Percentiles rank a stretch among this genome's conserved stretches.
Conservation (phyloP, 2,888 invertebrate species). For the Pristionchus fissidentatus region DNA sequence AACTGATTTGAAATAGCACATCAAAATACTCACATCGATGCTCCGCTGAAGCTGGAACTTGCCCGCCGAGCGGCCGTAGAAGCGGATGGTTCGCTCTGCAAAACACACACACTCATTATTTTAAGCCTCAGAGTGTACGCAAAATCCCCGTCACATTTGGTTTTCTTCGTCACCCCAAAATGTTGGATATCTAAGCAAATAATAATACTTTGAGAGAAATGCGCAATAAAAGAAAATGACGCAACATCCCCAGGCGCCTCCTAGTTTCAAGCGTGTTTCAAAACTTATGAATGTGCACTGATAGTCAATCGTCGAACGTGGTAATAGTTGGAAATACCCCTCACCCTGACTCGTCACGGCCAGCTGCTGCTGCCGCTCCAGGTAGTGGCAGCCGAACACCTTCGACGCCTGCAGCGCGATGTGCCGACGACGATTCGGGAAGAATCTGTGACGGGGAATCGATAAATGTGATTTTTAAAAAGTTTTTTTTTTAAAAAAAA, state of each 20-base stretch:
- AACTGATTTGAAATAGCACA: background rate
- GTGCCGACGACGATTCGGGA: slow-evolving; percentile 5
- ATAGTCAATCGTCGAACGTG: too few relatives aligned
- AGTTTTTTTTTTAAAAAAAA: background rate
- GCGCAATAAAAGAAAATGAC: too few relatives aligned
- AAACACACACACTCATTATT: background rate
- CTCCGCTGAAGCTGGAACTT: slow-evolving; percentile 28
- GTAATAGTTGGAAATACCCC: background rate
- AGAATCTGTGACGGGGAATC: slow-evolving; percentile 13
- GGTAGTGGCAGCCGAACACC: slow-evolving; percentile 67
- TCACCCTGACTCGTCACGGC: slow-evolving; percentile 25
- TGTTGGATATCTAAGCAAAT: background rate
- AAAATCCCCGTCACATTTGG: background rate
- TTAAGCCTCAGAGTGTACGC: background rate
- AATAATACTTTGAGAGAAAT: background rate
- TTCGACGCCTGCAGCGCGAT: slow-evolving; percentile 31
- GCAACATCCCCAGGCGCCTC: background rate
- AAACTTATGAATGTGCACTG: background rate
- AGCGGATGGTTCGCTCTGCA: slow-evolving; percentile 26
- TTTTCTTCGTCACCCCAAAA: background rate
- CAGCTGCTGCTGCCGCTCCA: slow-evolving; percentile 17
- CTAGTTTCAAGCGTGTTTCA: background rate
- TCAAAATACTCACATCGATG: slow-evolving; percentile 13
- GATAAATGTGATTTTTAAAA: too few relatives aligned
- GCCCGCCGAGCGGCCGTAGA: slow-evolving; percentile 24